Evolutionary conservation across 2,888 invertebrate genomes (phyloP), one percentile per base, ranked within the genome.

Genomic region (Hoplodrina blanda): DNA sequence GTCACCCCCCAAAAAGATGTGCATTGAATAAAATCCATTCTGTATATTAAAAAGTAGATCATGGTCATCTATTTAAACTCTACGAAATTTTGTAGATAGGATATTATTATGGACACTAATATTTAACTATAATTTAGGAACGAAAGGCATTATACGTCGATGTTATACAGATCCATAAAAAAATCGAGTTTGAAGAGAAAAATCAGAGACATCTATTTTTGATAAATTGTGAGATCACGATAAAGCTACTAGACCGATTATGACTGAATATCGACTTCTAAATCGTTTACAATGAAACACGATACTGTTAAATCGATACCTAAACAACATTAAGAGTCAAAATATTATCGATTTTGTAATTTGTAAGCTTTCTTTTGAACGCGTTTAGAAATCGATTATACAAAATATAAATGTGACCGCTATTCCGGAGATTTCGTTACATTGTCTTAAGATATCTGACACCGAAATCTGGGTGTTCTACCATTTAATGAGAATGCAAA

Each of bases 401-500:
- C 7, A 55, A 69, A 78, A 70, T 66, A 69, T 49, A 30, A 46
- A 46, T 46, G 46, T n/a, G 15, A 69, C 46, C 13, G 52, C 37
- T 62, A 56, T 74, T 76, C 19, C 30, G 37, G 20, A 62, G 19
- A 71, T 71, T 62, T 71, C 57, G 33, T 57, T 76, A 62, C 65
- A 82, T 72, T 73, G 68, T 80, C 59, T 73, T 6, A 57, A 60
- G 60, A 80, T 61, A 71, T 69, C 57, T 44, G 46, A 50, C 10
- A 46, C 66, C 49, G 54, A 67, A 65, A 73, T 73, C 78, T 86
- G 80, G 83, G 87, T 87, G 85, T 85, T 85, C 81, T 63, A 33
- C 33, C 49, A 65, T 72, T 75, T 74, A 80, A 83, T 85, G 78
- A 77, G 74, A 80, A 89, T 88, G 81, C 65, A 85, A 88, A 89